Evolutionary conservation across 2,888 invertebrate genomes (phyloP).

Genomic region (Phaedon cochleariae): DNA sequence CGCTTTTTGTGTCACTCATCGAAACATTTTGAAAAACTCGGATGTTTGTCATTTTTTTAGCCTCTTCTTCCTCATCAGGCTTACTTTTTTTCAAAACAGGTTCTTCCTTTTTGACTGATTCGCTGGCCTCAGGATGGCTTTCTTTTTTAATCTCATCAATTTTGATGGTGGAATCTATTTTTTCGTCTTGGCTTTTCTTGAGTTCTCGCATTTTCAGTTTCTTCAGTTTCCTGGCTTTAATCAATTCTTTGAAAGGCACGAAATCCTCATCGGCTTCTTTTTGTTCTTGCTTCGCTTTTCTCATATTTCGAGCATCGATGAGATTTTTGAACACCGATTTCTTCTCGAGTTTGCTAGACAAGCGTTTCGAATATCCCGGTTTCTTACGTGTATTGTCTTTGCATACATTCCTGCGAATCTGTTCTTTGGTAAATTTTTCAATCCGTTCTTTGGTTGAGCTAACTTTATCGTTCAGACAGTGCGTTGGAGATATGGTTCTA

Average conservation of each 20-base stretch:
- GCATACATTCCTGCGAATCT: constrained; percentile 1
- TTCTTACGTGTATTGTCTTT: constrained; percentile 24
- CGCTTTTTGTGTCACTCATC: neutral
- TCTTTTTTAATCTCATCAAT: constrained; percentile 30
- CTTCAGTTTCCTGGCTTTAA: constrained; percentile 47
- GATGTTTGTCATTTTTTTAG: neutral
- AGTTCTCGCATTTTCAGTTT: constrained; percentile 43
- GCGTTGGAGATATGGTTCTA: constrained; percentile 17
- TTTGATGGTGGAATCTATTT: constrained; percentile 38
- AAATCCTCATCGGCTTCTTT: constrained; percentile 41
- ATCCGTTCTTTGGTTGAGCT: constrained; percentile 35
- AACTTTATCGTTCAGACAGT: constrained; percentile 33
- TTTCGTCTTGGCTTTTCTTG: constrained; percentile 32
- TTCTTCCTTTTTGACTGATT: constrained; percentile 13
- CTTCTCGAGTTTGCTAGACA: constrained; percentile 17
- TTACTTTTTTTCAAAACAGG: neutral
- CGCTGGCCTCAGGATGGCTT: neutral
- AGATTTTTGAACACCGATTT: constrained; percentile 18
- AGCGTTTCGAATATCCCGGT: constrained; percentile 15
- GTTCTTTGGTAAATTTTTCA: constrained; percentile 19
- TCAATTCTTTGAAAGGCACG: constrained; percentile 47
- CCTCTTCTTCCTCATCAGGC: neutral
- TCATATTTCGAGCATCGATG: constrained; percentile 20
- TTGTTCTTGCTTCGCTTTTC: constrained; percentile 18
- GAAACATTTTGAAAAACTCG: neutral